Conservation (phyloP, 2,113 vertebrate genomes). For the Hydrolagus affinis region DNA sequence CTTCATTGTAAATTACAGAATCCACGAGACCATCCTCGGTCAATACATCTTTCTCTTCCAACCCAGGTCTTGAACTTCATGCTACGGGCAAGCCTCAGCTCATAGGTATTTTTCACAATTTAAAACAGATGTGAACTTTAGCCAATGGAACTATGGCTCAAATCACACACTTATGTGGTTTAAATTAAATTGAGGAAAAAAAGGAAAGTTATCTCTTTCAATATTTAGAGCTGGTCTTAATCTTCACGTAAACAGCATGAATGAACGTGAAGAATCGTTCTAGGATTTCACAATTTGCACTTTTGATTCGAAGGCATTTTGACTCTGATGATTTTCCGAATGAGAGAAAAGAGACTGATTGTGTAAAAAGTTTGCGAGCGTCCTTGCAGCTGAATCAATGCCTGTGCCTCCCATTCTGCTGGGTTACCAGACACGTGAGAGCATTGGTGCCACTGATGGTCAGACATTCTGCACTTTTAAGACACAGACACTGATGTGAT, state of each 20-base stretch:
- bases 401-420: not conserved
- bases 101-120: not conserved
- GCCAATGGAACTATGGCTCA: not conserved
- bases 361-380: not conserved
- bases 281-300: not conserved
- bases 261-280: not conserved
- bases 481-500: too few species aligned
- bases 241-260: not conserved
- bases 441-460: too few species aligned
- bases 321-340: not conserved
- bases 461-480: too few species aligned
- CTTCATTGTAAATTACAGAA: slow-evolving; percentile 17
- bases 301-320: not conserved
- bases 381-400: not conserved
- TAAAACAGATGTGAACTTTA: not conserved
- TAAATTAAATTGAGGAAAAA: not conserved
- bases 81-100: not conserved
- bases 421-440: too few species aligned
- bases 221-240: not conserved
- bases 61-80: not conserved
- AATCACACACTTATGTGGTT: not conserved
- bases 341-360: not conserved
- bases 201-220: not conserved
- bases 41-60: not conserved
- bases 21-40: slow-evolving; percentile 14